Evolutionary conservation across 2,888 invertebrate species (phyloP).

Genomic region (Nesidiocoris tenuis): DNA sequence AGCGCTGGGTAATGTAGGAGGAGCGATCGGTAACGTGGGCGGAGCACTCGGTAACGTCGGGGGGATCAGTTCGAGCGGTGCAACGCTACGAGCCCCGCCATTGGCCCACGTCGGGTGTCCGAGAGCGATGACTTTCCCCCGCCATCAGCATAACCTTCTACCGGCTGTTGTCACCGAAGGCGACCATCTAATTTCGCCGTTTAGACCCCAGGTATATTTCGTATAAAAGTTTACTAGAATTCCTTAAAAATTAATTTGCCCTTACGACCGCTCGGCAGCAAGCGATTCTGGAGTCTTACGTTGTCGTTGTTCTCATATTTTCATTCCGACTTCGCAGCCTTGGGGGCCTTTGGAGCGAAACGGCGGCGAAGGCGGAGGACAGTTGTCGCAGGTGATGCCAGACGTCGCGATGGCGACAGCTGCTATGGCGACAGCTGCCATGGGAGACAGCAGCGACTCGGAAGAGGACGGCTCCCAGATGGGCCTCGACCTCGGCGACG

Average conservation of each 20-base stretch:
- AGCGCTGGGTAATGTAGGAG: conserved; percentile 24
- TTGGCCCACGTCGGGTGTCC: not conserved
- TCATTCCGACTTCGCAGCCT: conserved; percentile 4
- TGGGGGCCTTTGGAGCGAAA: conserved; percentile 40
- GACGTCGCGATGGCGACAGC: conserved; percentile 88
- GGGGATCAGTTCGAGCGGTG: conserved; percentile 19
- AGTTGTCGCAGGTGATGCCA: conserved; percentile 80
- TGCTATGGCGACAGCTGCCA: conserved; percentile 61
- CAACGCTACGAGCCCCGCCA: conserved; percentile 10
- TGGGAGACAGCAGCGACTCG: conserved; percentile 46
- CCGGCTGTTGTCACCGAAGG: conserved; percentile 68
- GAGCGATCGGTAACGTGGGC: conserved; percentile 3
- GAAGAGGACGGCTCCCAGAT: conserved; percentile 62
- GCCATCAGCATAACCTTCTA: conserved; percentile 56
- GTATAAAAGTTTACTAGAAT: too few species aligned
- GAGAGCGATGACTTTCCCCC: conserved; percentile 43
- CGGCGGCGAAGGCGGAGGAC: conserved; percentile 58
- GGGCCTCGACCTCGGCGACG: conserved; percentile 84
- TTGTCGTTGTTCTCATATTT: not conserved
- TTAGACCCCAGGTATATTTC: conserved; percentile 55
- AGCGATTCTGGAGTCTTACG: too few species aligned
- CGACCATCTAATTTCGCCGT: conserved; percentile 54
- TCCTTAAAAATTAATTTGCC: too few species aligned
- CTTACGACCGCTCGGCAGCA: too few species aligned
- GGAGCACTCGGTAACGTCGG: conserved; percentile 29